These are phyloP conservation scores for Oreocharis arfaki DNA, from an alignment of 2,113 vertebrate genomes.

Conservation along the genomic window DNA sequence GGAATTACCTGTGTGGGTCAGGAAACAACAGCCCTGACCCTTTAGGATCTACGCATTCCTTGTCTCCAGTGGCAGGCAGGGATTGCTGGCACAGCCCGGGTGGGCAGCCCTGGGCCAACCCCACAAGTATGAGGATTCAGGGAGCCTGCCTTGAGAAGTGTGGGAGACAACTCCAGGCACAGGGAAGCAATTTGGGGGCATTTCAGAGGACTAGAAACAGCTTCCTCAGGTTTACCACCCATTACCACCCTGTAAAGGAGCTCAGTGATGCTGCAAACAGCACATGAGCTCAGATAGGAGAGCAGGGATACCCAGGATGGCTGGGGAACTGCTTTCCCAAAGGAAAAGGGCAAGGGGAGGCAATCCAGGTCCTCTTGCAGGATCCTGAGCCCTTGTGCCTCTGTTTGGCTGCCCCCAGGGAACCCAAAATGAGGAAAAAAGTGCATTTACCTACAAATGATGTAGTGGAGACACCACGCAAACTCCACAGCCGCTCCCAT, in stretches of 20 bases:
- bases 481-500: conserved; percentile 84
- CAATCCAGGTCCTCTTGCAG: accelerated
- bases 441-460: conserved; percentile 79
- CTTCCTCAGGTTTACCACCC: background rate
- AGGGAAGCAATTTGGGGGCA: accelerated
- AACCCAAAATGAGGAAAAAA: background rate
- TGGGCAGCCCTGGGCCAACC: background rate
- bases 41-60: background rate
- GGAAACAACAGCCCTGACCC: background rate
- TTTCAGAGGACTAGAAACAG: background rate
- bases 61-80: background rate
- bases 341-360: background rate
- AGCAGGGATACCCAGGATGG: background rate
- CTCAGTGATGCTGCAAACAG: background rate
- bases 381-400: accelerated
- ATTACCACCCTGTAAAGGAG: background rate
- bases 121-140: background rate
- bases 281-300: accelerated
- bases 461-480: conserved; percentile 94
- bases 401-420: background rate
- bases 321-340: background rate
- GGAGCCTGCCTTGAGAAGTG: background rate
- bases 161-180: background rate
- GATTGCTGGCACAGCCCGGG: background rate
- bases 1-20: background rate